Evolutionary conservation across 1,140 invertebrate species (phyloP), one percentile per base, ranked within the genome.

Genomic region (Artemia franciscana): DNA sequence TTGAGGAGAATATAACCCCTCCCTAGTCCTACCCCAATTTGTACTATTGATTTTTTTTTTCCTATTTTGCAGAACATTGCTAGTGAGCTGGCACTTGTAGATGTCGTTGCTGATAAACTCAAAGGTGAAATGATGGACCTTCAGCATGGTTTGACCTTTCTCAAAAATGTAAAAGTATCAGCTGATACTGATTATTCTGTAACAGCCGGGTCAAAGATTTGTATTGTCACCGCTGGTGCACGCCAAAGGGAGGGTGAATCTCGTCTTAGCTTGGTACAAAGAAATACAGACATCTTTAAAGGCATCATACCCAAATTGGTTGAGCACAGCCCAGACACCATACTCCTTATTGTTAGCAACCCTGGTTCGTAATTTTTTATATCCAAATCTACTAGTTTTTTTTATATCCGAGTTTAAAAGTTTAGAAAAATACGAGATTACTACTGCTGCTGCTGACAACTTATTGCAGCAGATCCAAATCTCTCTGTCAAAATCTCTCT

Each of bases 271-370:
- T 75, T 93, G 23, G 86, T 93, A 26, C 86, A 91, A 73, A 78
- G 87, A 57, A 93, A 93, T 74, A 85, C 86, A 0, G 86, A 91
- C 64, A 88, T 93, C 27, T 82, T 91, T 65, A 91, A 91, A 73
- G 75, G 76, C 59, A 88, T 91, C 66, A 84, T 91, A 65, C 88
- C 87, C 1, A 71, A 82, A 67, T 72, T 92, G 26, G 80, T 91
- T 3, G 82, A 89, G 72, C 80, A 91, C 74, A 90, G 85, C 65
- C 89, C 90, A 2, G 79, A 92, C 66, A 82, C 86, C 21, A 83
- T 91, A 60, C 73, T 93, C n/a, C 69, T 93, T 24, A 83, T 93
- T 67, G 88, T 92, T 0, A 89, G 86, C 62, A 93, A 93, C 73
- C 90, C 89, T 70, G 78, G 79, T 79, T 69, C 60, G 62, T 61